Evolutionary conservation across 2,797 vertebrate genomes (phyloP).

Genomic region (Tragopan temminckii): DNA sequence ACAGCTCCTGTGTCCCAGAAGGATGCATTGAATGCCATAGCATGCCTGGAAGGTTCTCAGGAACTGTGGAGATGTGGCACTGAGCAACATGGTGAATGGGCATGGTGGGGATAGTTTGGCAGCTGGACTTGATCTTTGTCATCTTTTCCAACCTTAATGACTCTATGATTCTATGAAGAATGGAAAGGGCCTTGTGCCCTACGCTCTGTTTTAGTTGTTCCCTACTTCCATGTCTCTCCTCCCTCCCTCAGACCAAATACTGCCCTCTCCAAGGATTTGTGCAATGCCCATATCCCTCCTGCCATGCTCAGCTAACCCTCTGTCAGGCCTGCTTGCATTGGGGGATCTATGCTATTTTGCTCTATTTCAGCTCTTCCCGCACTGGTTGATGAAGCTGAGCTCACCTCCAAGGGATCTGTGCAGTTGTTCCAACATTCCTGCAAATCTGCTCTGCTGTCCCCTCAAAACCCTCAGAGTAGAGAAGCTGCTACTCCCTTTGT

Average conservation of each 20-base stretch:
- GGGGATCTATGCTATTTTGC: fast-evolving
- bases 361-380: background rate
- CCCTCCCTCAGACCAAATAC: background rate
- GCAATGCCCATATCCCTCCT: background rate
- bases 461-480: fast-evolving
- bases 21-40: background rate
- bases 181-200: background rate
- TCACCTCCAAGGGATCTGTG: background rate
- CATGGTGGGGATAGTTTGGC: no score
- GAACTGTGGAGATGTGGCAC: no score
- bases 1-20: background rate
- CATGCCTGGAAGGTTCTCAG: no score
- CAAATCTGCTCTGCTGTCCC: fast-evolving
- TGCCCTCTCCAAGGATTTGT: background rate
- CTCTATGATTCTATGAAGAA: background rate
- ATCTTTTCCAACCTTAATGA: no score
- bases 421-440: background rate
- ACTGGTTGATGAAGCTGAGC: background rate
- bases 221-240: background rate
- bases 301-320: fast-evolving
- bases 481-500: background rate
- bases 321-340: background rate
- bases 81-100: no score
- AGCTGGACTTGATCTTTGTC: no score
- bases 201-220: background rate